phyloP scores from a whole-genome alignment of 2,888 invertebrate species.

The Aradus depressus region DNA sequence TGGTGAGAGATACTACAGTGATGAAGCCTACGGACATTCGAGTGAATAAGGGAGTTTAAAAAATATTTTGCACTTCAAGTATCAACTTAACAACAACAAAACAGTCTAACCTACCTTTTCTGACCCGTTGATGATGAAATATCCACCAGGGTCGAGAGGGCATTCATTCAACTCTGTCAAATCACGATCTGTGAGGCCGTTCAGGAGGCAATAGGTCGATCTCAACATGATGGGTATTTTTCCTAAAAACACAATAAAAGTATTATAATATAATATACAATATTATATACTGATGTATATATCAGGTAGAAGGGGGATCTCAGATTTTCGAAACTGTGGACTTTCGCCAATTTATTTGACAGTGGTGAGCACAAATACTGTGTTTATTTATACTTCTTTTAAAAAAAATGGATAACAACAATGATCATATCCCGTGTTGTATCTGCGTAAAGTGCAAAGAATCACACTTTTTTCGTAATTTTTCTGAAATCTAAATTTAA shows the following conservation, averaged over 20 bases:
- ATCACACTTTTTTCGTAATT: no score
- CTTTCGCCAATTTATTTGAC: no score
- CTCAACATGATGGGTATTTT: slow-evolving; percentile 99
- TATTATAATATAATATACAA: not conserved
- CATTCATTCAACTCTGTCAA: slow-evolving; percentile 98
- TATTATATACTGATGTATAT: no score
- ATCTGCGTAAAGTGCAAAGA: not conserved
- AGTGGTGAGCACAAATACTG: no score
- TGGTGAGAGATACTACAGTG: no score
- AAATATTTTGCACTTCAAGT: not conserved
- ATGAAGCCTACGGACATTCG: not conserved
- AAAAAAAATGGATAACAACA: not conserved
- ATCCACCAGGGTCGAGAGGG: slow-evolving; percentile 97
- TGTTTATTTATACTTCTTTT: not conserved
- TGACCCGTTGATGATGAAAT: slow-evolving; percentile 98
- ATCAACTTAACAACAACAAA: no score
- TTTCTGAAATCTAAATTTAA: no score
- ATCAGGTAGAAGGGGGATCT: no score
- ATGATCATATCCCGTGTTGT: not conserved
- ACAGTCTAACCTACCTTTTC: slow-evolving; percentile 56
- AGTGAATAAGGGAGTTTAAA: not conserved
- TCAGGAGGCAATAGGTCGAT: slow-evolving; percentile 91
- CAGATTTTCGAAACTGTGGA: no score
- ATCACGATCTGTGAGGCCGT: slow-evolving; percentile 94
- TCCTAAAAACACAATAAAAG: slow-evolving; percentile 36